Percentiles rank a stretch among this genome's conserved stretches.
phyloP scores from a whole-genome alignment of 2,113 vertebrate species.

The Sander lucioperca region DNA sequence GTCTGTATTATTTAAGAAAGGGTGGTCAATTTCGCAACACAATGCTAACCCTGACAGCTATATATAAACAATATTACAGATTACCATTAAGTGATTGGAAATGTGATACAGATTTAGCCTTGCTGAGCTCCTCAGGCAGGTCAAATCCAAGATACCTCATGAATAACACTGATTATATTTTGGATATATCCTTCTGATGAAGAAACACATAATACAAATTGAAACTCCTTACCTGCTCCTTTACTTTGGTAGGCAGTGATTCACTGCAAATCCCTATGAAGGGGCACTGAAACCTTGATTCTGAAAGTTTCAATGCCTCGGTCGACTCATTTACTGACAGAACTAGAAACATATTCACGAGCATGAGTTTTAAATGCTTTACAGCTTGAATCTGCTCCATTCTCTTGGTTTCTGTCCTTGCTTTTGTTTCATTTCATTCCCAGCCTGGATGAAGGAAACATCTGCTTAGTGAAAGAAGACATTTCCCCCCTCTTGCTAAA shows the following conservation, averaged over 20 bases:
- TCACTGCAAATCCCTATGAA: background rate
- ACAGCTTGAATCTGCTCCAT: background rate
- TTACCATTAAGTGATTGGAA: conserved; percentile 31
- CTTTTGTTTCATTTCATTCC: conserved; percentile 10
- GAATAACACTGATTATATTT: conserved; percentile 2
- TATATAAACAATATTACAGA: background rate
- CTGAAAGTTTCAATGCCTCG: background rate
- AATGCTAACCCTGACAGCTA: conserved; percentile 15
- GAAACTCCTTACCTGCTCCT: conserved; percentile 4
- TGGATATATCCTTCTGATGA: background rate
- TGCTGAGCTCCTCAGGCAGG: conserved; percentile 10
- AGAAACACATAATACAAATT: background rate
- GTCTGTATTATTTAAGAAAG: conserved; percentile 17
- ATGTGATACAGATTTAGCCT: background rate
- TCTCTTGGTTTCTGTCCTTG: background rate
- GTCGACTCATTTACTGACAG: background rate
- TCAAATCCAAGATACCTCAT: background rate
- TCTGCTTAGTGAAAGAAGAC: conserved; percentile 45
- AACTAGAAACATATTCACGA: background rate
- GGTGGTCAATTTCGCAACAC: background rate
- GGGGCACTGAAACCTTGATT: background rate
- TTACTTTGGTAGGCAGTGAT: conserved; percentile 5
- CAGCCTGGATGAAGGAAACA: conserved; percentile 33
- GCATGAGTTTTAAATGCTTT: background rate
- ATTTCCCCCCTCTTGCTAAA: background rate